phyloP scores from a whole-genome alignment of 2,797 vertebrate genomes.

The Pseudomugil tenellus region DNA sequence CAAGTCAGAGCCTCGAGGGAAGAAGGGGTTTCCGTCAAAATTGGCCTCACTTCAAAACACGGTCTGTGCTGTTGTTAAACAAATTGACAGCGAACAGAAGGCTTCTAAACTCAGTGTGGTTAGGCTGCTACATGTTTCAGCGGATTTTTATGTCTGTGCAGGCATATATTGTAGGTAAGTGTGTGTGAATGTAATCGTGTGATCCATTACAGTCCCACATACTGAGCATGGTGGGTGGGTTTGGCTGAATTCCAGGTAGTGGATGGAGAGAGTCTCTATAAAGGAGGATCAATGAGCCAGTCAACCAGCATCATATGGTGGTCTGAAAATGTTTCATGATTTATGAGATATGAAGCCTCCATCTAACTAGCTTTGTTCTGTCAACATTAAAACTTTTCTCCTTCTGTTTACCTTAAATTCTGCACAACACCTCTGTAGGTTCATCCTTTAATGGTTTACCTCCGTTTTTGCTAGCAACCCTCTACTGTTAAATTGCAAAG shows the following conservation, averaged over 20 bases:
- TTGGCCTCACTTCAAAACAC: slow-evolving; percentile 48
- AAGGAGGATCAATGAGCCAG: slow-evolving; percentile 72
- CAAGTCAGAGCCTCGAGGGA: slow-evolving; percentile 42
- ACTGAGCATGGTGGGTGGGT: slow-evolving; percentile 42
- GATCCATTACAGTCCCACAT: slow-evolving; percentile 50
- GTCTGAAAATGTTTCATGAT: slow-evolving; percentile 61
- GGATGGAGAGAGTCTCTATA: slow-evolving; percentile 48
- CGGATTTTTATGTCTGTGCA: slow-evolving; percentile 7
- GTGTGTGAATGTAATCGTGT: slow-evolving; percentile 10
- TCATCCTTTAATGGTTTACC: slow-evolving; percentile 17
- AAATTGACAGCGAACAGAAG: slow-evolving; percentile 43
- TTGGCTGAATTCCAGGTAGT: slow-evolving; percentile 54
- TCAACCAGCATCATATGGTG: slow-evolving; percentile 59
- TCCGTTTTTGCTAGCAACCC: slow-evolving; percentile 27
- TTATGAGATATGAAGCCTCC: slow-evolving; percentile 46
- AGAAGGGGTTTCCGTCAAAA: slow-evolving; percentile 22
- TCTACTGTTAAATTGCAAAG: slow-evolving; percentile 23
- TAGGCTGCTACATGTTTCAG: slow-evolving; percentile 23
- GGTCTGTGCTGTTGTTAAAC: slow-evolving; percentile 41
- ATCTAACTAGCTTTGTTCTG: slow-evolving; percentile 40
- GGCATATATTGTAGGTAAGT: background rate
- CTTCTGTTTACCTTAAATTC: slow-evolving; percentile 46
- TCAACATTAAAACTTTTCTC: slow-evolving; percentile 36
- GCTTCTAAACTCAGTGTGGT: slow-evolving; percentile 26
- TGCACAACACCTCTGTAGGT: background rate